Percentiles rank a stretch among this genome's conserved stretches.
Conservation (phyloP, 1,140 invertebrate species). For the Cyclina sinensis region DNA sequence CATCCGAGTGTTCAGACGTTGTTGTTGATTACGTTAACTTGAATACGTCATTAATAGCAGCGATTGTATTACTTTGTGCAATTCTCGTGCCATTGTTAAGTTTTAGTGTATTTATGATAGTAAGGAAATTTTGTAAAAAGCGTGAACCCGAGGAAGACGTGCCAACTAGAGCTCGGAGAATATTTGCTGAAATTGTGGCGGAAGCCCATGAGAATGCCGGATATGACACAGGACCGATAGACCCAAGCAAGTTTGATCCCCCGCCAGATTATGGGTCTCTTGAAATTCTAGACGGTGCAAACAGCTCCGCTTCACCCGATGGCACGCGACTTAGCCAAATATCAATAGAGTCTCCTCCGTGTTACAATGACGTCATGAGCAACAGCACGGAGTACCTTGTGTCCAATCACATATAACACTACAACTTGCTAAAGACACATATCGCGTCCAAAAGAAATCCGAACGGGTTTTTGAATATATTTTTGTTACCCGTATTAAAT, state of each 20-base stretch:
- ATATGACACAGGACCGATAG: not conserved
- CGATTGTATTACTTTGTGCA: not conserved
- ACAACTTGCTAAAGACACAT: no score
- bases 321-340: not conserved
- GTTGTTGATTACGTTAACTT: not conserved
- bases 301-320: not conserved
- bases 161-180: not conserved
- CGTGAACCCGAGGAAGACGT: constrained; percentile 1
- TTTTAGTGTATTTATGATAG: not conserved
- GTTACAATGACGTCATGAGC: constrained; percentile 25
- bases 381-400: constrained; percentile 24
- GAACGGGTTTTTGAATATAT: no score
- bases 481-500: no score
- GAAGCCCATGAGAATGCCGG: not conserved
- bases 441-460: no score
- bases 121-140: not conserved
- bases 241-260: constrained; percentile 23
- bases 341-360: not conserved
- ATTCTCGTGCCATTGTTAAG: not conserved
- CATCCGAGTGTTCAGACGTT: not conserved
- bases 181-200: not conserved
- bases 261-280: constrained; percentile 16
- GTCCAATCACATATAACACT: not conserved
- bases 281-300: not conserved
- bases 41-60: not conserved